Base-by-base conservation (phyloP, 1,140 invertebrate species). In the Saccostrea glomerata region DNA sequence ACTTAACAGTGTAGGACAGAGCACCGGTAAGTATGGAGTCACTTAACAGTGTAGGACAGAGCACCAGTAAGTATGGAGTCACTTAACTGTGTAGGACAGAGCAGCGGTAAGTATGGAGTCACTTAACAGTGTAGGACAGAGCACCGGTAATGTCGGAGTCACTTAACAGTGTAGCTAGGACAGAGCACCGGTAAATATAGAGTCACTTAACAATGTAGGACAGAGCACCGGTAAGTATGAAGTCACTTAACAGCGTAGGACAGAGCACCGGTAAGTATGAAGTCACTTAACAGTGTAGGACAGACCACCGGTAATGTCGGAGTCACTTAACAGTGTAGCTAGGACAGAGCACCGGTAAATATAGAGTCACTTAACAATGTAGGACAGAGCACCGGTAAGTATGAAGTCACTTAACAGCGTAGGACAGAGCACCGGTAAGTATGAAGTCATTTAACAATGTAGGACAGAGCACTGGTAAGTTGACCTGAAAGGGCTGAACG, bases 251-350 rank as follows among this genome's bases (percentile, higher is more conserved):
- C 20, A 88, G 54, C 55, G n/a, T 88, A 12, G 20, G 12, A 47
- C 40, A 73, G 12, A 17, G 0, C n/a, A 40, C 56, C 20, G 56
- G n/a, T 89, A 83, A 66, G n/a, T 36, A 47, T 56, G 2, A 54
- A 55, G 25, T 87, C 88, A 63, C 12, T 77, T 5, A 58, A 84
- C 20, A 88, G 54, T 70, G n/a, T 88, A 12, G 11, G 12, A 47
- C 40, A 73, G 12, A 17, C 0, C n/a, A 40, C 56, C 20, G 56
- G n/a, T 89, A 83, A 66, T 17, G 23, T 25, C 56, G 2, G 60
- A 55, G 25, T 87, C 88, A 63, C 12, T 77, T 5, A 58, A 84
- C 20, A 88, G 54, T 70, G n/a, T 88, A 12, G n/a, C n/a, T n/a
- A n/a, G 20, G 4, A 47, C 40, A 73, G 12, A 17, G 0, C n/a